Base-by-base conservation (phyloP, 1,140 invertebrate species). In the Alviniconcha marisindica region DNA sequence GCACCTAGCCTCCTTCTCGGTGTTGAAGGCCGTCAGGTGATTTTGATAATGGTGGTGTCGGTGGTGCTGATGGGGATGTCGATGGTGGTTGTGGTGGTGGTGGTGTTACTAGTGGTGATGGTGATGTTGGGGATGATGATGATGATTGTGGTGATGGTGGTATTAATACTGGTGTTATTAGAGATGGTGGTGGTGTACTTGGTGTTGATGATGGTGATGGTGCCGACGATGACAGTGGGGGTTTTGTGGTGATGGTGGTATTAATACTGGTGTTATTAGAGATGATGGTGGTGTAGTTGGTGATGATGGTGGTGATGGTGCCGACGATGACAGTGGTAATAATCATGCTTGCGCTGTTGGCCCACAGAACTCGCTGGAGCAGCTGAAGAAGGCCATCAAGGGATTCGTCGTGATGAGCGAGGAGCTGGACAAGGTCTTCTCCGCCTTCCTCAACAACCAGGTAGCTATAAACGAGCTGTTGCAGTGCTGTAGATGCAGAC, bases 341-440 rank as follows among this genome's bases (percentile, higher is more conserved):
- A 18, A 40, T 36, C 14, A n/a, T 77, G 0, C 56, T 63, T 51
- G 69, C 40, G 36, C 76, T n/a, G n/a, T n/a, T n/a, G n/a, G n/a
- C n/a, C 84, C 97, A 73, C 95, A 97, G 91, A 92, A 91, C 24
- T 96, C 96, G 0, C 94, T 97, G 85, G 93, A 94, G 40, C 95
- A 96, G 88, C 92, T 98, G 56, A 94, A 97, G 91, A 97, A 96
- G 92, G 97, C 97, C 3, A 97, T 98, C 63, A 94, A 94, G 94
- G 97, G 97, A 56, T 94, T 97, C 69, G 95, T 97, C 24, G 96
- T 97, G 1, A 98, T 98, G 97, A 97, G 96, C 48, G 96, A 97
- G 84, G 95, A 95, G 60, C 93, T 97, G 82, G 97, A 98, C 93
- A 95, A 95, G 87, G 95, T 97, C 1, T 97, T 96, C 88, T 95